Evolutionary conservation across 2,113 vertebrate species (phyloP), one percentile per base, ranked within the genome.

Genomic region (Pycnonotus jocosus): DNA sequence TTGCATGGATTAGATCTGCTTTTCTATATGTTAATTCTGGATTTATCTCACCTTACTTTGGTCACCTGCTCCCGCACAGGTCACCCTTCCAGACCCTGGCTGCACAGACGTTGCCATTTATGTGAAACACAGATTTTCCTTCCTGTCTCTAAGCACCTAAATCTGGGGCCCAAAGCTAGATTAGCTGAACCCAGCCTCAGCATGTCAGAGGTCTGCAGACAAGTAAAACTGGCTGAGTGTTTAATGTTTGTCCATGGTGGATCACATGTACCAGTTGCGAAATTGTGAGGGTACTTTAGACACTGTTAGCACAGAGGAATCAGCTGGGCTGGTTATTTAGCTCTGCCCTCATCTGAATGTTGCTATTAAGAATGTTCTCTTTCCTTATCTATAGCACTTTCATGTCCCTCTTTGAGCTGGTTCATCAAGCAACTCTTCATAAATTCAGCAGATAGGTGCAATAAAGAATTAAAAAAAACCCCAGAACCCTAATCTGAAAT

Each of bases 1-100:
- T 70, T 73, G 15, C 11, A 22, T n/a, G 17, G 11, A 18, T 37
- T 45, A 19, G 47, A 81, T 28, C 13, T 15, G 45, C 7, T 30
- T 85, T 80, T 79, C n/a, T 35, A 35, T 33, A 57, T 48, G 76
- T 78, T 56, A 64, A 57, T 6, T 25, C 42, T 72, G 37, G 9
- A 4, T 81, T 73, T 65, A 13, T 65, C 20, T 93, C 24, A 6
- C 35, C 2, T 81, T 56, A 1, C 16, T 78, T 38, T 27, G 42
- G n/a, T 19, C 16, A 13, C 13, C 16, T 61, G 27, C 15, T 73
- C 9, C n/a, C 0, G 0, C 5, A 5, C 7, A 33, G 13, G 16
- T 20, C 10, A 5, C 16, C 9, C 24, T 30, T 58, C 9, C 35
- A 48, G 51, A 19, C 10, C 15, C 31, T 53, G 47, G 22, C 28